Evolutionary conservation across 2,888 invertebrate genomes (phyloP), one percentile per base, ranked within the genome.

Genomic region (Spicauda simplicius): DNA sequence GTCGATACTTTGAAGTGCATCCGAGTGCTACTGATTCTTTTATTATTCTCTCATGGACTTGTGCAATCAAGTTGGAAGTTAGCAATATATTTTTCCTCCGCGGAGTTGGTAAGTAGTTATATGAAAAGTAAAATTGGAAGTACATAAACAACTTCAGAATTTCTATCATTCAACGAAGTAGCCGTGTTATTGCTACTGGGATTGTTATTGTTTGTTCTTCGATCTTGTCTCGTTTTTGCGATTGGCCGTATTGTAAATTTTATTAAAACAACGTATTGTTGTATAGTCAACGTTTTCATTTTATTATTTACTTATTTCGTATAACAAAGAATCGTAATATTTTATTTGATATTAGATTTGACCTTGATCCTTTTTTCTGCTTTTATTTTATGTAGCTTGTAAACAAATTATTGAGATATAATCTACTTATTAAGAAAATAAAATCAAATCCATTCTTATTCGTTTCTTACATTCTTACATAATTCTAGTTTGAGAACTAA

Each of bases 41-140:
- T 90, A 87, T 89, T 90, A 86, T 87, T 86, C 85, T 82, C 80
- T 82, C 79, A 81, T 80, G 75, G 78, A 83, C 80, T 85, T 76
- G 76, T 78, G 76, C 80, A 80, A 80, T 84, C 79, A 76, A 83
- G 75, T 72, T 72, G 64, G 41, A 56, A 67, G 41, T 58, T 54
- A 6, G 18, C 59, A 30, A n/a, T 60, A 50, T 50, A 50, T 50
- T 50, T 50, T 18, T 50, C 50, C 18, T 18, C 18, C 14, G 45
- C n/a, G 14, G 11, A 37, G 33, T 56, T 56, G 14, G 57, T 56
- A 18, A 56, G 33, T 56, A 50, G 50, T 50, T 50, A 50, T 50
- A 45, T 45, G n/a, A n/a, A n/a, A 45, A 45, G 45, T 50, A 50
- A 48, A 50, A 50, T 50, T 50, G 18, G 10, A 50, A 50, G 50